phyloP scores from a whole-genome alignment of 2,113 vertebrate genomes.

The Scatophagus argus region DNA sequence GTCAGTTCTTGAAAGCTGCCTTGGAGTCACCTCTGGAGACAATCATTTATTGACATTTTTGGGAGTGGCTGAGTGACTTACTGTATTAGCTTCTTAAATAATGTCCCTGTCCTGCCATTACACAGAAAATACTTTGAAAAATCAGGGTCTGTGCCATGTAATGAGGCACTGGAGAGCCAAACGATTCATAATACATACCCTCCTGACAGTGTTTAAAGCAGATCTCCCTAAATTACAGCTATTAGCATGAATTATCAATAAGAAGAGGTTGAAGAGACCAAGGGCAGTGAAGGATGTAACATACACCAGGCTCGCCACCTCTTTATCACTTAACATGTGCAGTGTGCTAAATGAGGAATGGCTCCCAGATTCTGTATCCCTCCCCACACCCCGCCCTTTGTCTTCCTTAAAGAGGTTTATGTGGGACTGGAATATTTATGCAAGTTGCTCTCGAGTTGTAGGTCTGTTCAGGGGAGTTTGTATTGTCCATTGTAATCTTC shows the following conservation, averaged over 20 bases:
- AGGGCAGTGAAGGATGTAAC: conserved; percentile 44
- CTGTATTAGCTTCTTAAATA: neutral
- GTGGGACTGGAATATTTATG: conserved; percentile 49
- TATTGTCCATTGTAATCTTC: conserved; percentile 29
- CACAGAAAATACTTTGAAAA: conserved; percentile 5
- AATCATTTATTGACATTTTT: neutral
- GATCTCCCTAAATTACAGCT: conserved; percentile 45
- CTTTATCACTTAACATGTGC: conserved; percentile 48
- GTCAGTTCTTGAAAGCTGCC: too few relatives aligned
- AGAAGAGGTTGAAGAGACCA: conserved; percentile 45
- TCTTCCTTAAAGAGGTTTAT: conserved; percentile 26
- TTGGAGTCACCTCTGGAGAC: neutral
- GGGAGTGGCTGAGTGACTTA: neutral
- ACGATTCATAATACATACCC: conserved; percentile 16
- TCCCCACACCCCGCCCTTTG: conserved; percentile 24
- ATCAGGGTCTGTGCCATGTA: neutral
- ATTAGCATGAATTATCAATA: conserved; percentile 64
- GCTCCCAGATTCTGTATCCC: conserved; percentile 21
- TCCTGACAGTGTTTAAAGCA: conserved; percentile 36
- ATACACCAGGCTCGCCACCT: conserved; percentile 20
- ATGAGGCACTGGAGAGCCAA: conserved; percentile 9
- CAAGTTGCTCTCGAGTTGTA: conserved; percentile 30
- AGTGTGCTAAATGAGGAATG: conserved; percentile 32
- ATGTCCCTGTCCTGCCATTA: conserved; percentile 2
- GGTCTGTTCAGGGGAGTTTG: conserved; percentile 13